phyloP scores from a whole-genome alignment of 2,888 invertebrate genomes.

The Dryocosmus kuriphilus region DNA sequence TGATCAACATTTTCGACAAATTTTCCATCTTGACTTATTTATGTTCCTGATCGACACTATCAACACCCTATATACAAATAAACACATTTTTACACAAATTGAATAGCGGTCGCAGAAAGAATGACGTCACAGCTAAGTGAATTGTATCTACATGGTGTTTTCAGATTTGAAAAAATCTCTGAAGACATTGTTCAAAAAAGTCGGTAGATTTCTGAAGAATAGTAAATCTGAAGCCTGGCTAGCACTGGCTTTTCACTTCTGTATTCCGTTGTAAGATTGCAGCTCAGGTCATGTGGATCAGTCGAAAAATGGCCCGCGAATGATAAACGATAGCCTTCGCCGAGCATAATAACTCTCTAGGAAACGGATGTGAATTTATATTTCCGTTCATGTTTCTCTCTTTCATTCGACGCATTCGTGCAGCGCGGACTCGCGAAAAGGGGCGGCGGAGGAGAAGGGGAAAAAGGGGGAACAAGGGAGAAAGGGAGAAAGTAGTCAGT shows the following conservation, averaged over 20 bases:
- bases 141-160: no score
- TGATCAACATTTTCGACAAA: no score
- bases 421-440: constrained; percentile 38
- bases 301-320: constrained; percentile 25
- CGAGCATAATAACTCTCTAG: constrained; percentile 36
- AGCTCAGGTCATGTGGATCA: constrained; percentile 24
- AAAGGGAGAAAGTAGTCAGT: not conserved
- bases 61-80: no score
- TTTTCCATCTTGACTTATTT: no score
- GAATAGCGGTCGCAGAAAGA: no score
- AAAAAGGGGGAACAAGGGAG: no score
- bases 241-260: constrained; percentile 8
- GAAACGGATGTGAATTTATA: constrained; percentile 52
- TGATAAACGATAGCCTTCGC: constrained; percentile 38
- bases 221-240: not conserved
- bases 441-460: not conserved
- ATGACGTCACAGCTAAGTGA: no score
- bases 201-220: no score
- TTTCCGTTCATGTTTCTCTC: constrained; percentile 45
- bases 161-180: no score
- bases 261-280: constrained; percentile 7
- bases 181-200: no score
- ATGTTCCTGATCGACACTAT: no score
- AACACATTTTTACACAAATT: no score
- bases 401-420: constrained; percentile 39